Percentiles rank a stretch among this genome's conserved stretches.
These are phyloP conservation scores for Zaprionus inermis DNA, from an alignment of 1,140 invertebrate species.

Conservation along the genomic window DNA sequence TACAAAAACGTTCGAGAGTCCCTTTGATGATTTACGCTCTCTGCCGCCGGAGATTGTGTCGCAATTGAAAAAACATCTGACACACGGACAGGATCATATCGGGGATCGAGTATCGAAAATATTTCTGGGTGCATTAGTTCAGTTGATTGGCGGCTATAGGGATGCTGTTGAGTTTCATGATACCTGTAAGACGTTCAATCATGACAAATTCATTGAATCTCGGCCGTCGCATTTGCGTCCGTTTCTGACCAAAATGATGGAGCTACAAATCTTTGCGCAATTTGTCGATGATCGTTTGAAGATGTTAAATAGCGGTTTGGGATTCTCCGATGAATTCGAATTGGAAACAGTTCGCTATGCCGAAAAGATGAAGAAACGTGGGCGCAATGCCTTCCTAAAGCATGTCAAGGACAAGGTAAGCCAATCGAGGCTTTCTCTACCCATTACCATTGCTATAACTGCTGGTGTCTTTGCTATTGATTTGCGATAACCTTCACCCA, in stretches of 20 bases:
- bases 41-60: slow-evolving; percentile 93
- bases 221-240: slow-evolving; percentile 92
- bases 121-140: slow-evolving; percentile 94
- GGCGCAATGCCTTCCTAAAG: slow-evolving; percentile 91
- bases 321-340: slow-evolving; percentile 97
- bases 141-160: slow-evolving; percentile 96
- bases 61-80: slow-evolving; percentile 87
- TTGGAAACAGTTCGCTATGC: slow-evolving; percentile 93
- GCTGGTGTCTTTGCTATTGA: slow-evolving; percentile 22
- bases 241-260: slow-evolving; percentile 95
- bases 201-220: slow-evolving; percentile 93
- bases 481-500: slow-evolving; percentile 37
- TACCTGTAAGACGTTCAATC: slow-evolving; percentile 93
- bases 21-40: slow-evolving; percentile 94
- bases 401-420: slow-evolving; percentile 90
- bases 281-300: slow-evolving; percentile 97
- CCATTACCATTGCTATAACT: slow-evolving; percentile 10
- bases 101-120: slow-evolving; percentile 96
- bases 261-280: slow-evolving; percentile 97
- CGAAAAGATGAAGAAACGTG: slow-evolving; percentile 91
- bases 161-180: slow-evolving; percentile 92
- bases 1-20: slow-evolving; percentile 92
- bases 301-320: slow-evolving; percentile 93
- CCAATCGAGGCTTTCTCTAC: not conserved
- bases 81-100: slow-evolving; percentile 85